Base-by-base conservation (phyloP, 2,113 vertebrate genomes). In the Micronisus gabar region DNA sequence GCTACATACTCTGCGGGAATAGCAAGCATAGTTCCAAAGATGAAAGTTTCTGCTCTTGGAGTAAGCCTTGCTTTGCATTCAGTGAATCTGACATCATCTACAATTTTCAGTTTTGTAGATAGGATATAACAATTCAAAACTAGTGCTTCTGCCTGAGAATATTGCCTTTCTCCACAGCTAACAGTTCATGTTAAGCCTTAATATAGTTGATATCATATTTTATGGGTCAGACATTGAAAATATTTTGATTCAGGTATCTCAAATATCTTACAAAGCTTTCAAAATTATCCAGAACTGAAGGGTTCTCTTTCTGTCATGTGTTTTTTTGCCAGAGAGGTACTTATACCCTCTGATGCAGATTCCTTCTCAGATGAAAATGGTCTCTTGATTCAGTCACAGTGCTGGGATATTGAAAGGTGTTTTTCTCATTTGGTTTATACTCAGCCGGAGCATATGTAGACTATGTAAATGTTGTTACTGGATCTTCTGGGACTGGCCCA, bases 381-480 rank as follows among this genome's bases (percentile, higher is more conserved):
- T 79, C 43, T 75, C 66, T 48, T 71, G 56, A 56, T 85, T 91
- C 61, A 85, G 38, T 36, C 65, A 50, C 56, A 81, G 43, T 1
- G 1, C 13, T 59, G 63, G 59, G 53, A 70, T 81, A 70, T 73
- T 86, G 40, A 62, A 52, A 93, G 40, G 34, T 93, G 63, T 91
- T 93, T 89, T 91, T 73, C 76, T 96, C 87, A 84, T 95, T 89
- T 91, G 68, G 25, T 55, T 66, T 66, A 20, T 20, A 17, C 23
- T 84, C 40, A 30, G 38, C 34, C 81, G 48, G 34, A 72, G 58
- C 36, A 27, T 34, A 34, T 29, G 14, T 68, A 52, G 63, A 32
- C 59, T 53, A 25, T 66, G 50, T 81, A 93, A 96, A 94, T 81
- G 50, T 83, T 88, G 86, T 91, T 95, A 73, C 59, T 95, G 86